Evolutionary conservation across 2,888 invertebrate species (phyloP).

Genomic region (Erynnis tages): DNA sequence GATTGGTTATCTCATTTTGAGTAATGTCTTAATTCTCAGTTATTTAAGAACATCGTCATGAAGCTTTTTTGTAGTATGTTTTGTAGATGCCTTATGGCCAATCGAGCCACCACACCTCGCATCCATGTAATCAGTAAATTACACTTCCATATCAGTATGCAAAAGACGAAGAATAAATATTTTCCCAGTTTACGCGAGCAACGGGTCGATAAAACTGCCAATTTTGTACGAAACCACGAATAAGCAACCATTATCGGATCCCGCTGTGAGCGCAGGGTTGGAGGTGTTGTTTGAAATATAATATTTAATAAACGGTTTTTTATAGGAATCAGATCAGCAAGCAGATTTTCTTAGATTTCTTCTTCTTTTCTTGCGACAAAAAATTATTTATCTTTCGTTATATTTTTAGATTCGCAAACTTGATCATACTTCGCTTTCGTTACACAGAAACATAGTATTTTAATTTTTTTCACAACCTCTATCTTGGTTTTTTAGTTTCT

Average conservation of each 20-base stretch:
- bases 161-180: conserved; percentile 68
- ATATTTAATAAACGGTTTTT: too few species aligned
- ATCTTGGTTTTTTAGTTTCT: too few species aligned
- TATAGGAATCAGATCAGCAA: too few species aligned
- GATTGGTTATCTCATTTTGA: background rate
- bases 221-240: conserved; percentile 43
- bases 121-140: conserved; percentile 69
- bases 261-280: conserved; percentile 30
- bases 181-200: conserved; percentile 48
- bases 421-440: too few species aligned
- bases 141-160: conserved; percentile 50
- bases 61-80: conserved; percentile 3
- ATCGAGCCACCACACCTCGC: conserved; percentile 39
- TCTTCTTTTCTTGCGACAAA: too few species aligned
- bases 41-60: background rate
- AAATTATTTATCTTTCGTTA: too few species aligned
- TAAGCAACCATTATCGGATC: conserved; percentile 34
- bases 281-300: too few species aligned
- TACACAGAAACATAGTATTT: too few species aligned
- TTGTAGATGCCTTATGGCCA: conserved; percentile 42
- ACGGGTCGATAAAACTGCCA: conserved; percentile 48
- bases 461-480: too few species aligned
- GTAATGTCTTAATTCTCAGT: conserved; percentile 22
- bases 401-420: too few species aligned
- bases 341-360: too few species aligned